These are phyloP conservation scores for Lacerta bilineata DNA, from an alignment of 2,797 vertebrate genomes.

Conservation along the genomic window DNA sequence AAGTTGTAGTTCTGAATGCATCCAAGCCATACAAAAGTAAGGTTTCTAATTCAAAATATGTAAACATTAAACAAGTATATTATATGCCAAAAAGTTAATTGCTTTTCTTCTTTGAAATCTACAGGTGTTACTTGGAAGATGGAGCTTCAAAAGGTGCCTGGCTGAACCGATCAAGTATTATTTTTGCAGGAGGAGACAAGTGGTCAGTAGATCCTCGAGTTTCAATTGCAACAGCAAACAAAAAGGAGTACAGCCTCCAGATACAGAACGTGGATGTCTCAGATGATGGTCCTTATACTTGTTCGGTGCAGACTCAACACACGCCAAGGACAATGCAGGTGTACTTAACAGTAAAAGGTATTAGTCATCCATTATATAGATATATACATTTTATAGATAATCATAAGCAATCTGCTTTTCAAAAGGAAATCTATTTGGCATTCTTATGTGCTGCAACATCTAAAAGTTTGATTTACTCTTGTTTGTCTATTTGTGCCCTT, in stretches of 20 bases:
- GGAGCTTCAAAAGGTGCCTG: constrained; percentile 97
- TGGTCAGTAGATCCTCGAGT: constrained; percentile 98
- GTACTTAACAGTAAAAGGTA: constrained; percentile 96
- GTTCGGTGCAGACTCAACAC: constrained; percentile 95
- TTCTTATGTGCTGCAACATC: not conserved
- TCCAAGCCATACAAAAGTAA: not conserved
- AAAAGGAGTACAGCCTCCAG: constrained; percentile 98
- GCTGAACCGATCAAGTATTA: constrained; percentile 98
- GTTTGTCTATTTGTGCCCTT: constrained; percentile 18
- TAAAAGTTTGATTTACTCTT: not conserved
- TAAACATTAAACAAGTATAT: not conserved
- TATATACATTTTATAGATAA: not conserved
- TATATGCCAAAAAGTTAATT: not conserved
- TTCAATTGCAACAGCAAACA: constrained; percentile 92
- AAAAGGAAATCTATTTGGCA: not conserved
- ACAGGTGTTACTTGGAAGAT: constrained; percentile 96
- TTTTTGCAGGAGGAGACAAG: constrained; percentile 96
- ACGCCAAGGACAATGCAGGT: constrained; percentile 92
- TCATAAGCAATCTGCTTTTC: not conserved
- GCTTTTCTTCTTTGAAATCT: constrained; percentile 51
- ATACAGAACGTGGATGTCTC: constrained; percentile 97
- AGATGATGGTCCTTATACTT: constrained; percentile 95
- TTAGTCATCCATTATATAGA: no score
- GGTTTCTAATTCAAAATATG: not conserved
- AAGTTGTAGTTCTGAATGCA: not conserved